Conservation (phyloP, 1,140 invertebrate species). For the Zaprionus taronus region DNA sequence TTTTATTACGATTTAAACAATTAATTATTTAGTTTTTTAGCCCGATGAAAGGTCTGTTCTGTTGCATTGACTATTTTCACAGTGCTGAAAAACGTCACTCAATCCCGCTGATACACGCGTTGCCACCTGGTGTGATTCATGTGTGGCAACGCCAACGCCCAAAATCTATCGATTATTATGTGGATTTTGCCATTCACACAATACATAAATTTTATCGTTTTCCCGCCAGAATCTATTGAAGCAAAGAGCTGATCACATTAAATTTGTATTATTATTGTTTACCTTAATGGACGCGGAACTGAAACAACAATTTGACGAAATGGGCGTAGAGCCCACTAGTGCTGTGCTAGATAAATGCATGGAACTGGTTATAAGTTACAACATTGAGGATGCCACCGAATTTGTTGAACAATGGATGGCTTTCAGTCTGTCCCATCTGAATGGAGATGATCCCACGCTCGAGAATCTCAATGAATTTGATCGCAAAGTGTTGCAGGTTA, state of each 20-base stretch:
- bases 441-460: conserved; percentile 86
- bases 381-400: conserved; percentile 87
- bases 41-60: conserved; percentile 41
- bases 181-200: not conserved
- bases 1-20: conserved; percentile 62
- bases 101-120: not conserved
- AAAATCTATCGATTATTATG: not conserved
- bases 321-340: conserved; percentile 70
- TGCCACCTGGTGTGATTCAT: not conserved
- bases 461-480: conserved; percentile 86
- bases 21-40: conserved; percentile 67
- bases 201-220: conserved; percentile 5
- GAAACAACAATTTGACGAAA: conserved; percentile 80
- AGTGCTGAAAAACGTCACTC: conserved; percentile 9
- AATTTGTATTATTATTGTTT: conserved; percentile 29
- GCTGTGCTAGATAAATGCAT: conserved; percentile 77
- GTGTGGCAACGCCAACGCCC: not conserved
- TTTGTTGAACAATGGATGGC: conserved; percentile 89
- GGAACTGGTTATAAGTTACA: conserved; percentile 86
- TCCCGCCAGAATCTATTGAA: conserved; percentile 62
- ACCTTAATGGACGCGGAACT: conserved; percentile 69
- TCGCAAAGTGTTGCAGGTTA: conserved; percentile 87
- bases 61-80: conserved; percentile 42
- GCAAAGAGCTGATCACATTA: conserved; percentile 1
- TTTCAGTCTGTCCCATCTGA: conserved; percentile 87